Conservation (phyloP, 2,113 vertebrate genomes). For the Nesoenas mayeri region DNA sequence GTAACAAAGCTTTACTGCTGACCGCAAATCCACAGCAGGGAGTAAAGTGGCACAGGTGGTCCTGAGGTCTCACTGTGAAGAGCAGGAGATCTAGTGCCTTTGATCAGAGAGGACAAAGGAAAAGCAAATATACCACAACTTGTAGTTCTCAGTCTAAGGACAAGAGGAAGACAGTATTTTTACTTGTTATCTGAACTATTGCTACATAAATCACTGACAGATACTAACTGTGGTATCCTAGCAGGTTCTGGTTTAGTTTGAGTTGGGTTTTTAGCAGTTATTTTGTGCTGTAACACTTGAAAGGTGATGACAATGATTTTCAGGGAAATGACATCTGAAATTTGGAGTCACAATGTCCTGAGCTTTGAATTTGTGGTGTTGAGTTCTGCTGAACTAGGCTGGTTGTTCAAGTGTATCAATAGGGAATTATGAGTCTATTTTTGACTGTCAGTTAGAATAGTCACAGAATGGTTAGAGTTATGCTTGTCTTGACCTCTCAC, state of each 20-base stretch:
- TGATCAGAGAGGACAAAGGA: neutral
- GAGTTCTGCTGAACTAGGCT: neutral
- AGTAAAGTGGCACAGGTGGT: neutral
- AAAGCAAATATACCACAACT: neutral
- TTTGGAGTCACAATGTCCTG: neutral
- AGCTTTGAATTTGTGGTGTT: neutral
- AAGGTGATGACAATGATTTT: neutral
- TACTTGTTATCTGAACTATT: neutral
- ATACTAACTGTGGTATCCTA: neutral
- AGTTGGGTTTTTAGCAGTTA: neutral
- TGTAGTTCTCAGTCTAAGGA: neutral
- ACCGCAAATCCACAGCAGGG: neutral
- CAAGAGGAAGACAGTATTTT: neutral
- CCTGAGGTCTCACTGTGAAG: neutral
- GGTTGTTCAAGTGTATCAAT: neutral
- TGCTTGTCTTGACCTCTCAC: neutral
- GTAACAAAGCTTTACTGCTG: neutral
- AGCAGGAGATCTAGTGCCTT: neutral
- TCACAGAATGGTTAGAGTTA: neutral
- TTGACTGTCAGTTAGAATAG: neutral
- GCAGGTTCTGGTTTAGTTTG: neutral
- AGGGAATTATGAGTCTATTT: neutral
- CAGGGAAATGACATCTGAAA: neutral
- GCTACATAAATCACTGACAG: neutral
- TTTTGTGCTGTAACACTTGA: neutral